Base-by-base conservation (phyloP, 2,113 vertebrate genomes). In the Nyctibius bracteatus region DNA sequence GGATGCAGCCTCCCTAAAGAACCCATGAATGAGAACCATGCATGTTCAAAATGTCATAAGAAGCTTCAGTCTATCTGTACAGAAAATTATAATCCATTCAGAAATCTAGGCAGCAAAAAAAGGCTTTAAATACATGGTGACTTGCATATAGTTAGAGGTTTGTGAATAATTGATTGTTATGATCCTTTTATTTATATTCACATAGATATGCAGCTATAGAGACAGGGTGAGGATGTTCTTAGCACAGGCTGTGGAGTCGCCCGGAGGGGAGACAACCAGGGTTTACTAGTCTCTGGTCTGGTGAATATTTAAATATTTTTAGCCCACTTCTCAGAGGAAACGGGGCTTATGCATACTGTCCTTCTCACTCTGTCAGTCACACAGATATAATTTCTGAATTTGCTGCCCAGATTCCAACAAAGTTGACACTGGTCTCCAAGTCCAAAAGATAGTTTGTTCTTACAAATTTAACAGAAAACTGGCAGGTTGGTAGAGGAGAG, bases 1-100 rank as follows among this genome's bases (percentile, higher is more conserved):
- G 37, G 99, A 98, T 5, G 98, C 98, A 21, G 97, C 97, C 73
- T 99, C 98, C 98, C 98, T 99, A 70, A 91, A 97, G 83, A 72
- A 51, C 68, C 91, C 75, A 74, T 10, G 57, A 79, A 91, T 18
- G 80, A 74, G 62, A 95, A 68, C 20, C 39, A 73, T 0, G 1
- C 3, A 2, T 11, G 17, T 89, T 86, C 62, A 92, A 84, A 78
- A 41, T 30, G 35, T 35, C 8, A 0, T 17, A 21, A 39, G 33
- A 83, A 41, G 41, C 31, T 31, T 57, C 28, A 44, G 1, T 43
- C 73, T 84, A 17, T 41, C 39, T 54, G 63, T 30, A 73, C 17
- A 88, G 33, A 84, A 86, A 78, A 55, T 27, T 3, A 44, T 11
- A 52, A 67, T n/a, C 55, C 65, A 9, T 61, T 86, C 39, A 65